Evolutionary conservation across 2,797 vertebrate genomes (phyloP).

Genomic region (Mastacembelus armatus): DNA sequence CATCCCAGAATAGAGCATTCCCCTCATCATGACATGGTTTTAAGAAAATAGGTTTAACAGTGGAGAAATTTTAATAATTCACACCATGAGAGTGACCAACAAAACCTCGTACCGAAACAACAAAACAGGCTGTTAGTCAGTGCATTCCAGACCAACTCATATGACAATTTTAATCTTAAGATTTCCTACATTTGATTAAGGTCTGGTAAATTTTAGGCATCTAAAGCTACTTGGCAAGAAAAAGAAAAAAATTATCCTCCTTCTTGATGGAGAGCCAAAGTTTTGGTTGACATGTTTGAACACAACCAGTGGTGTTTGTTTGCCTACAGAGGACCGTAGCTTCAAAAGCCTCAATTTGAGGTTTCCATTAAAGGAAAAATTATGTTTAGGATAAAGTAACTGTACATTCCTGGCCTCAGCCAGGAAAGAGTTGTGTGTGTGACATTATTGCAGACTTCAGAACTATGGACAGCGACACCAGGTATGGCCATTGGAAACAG

Average conservation of each 20-base stretch:
- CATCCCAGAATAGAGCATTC: slow-evolving; percentile 30
- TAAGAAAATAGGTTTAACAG: slow-evolving; percentile 7
- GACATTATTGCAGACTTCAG: slow-evolving; percentile 39
- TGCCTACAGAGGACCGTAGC: background rate
- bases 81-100: background rate
- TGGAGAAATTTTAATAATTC: slow-evolving; percentile 20
- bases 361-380: background rate
- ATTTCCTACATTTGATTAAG: background rate
- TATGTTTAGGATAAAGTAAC: background rate
- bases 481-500: slow-evolving; percentile 14
- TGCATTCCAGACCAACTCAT: background rate
- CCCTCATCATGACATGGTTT: slow-evolving; percentile 33
- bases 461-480: slow-evolving; percentile 29
- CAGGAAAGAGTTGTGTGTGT: slow-evolving; percentile 23
- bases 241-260: too few species aligned
- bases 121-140: background rate
- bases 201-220: background rate
- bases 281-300: too few species aligned
- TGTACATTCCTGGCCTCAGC: slow-evolving; percentile 4
- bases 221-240: background rate
- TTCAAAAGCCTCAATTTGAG: background rate
- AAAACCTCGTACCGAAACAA: background rate
- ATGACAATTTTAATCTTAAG: too few species aligned
- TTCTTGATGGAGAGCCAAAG: background rate
- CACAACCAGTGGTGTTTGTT: too few species aligned